These are phyloP conservation scores for Unio pictorum DNA, from an alignment of 2,888 invertebrate species.

Conservation along the genomic window DNA sequence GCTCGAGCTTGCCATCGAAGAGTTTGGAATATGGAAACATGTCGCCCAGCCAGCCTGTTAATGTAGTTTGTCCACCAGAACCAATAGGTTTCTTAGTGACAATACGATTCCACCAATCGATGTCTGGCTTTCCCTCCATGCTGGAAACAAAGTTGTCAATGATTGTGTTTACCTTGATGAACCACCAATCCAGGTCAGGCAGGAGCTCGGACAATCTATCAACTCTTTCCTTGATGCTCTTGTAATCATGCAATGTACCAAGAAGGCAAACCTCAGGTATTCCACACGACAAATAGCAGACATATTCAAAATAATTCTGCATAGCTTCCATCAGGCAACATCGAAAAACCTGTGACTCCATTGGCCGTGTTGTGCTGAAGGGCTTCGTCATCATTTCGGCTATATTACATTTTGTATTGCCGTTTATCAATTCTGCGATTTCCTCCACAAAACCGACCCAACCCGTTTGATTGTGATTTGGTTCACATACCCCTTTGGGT, in stretches of 20 bases:
- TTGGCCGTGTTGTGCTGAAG: not conserved
- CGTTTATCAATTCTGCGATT: not conserved
- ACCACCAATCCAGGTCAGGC: not conserved
- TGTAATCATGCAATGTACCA: not conserved
- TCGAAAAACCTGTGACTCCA: not conserved
- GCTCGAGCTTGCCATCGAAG: not conserved
- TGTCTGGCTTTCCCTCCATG: not conserved
- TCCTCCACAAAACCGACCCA: not conserved
- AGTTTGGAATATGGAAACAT: not conserved
- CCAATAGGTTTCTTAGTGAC: not conserved
- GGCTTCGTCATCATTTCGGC: not conserved
- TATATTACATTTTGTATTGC: not conserved
- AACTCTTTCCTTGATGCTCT: no score
- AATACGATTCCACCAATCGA: not conserved
- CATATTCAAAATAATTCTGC: slow-evolving; percentile 1
- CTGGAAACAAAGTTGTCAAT: not conserved
- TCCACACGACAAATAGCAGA: not conserved
- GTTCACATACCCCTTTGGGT: no score
- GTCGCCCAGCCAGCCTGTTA: not conserved
- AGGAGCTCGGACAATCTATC: no score
- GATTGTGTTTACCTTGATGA: not conserved
- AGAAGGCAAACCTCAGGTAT: not conserved
- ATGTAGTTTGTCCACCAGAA: not conserved
- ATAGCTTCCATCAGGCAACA: not conserved
- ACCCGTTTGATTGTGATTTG: no score